phyloP scores from a whole-genome alignment of 1,140 invertebrate species.

The Microplitis mediator region DNA sequence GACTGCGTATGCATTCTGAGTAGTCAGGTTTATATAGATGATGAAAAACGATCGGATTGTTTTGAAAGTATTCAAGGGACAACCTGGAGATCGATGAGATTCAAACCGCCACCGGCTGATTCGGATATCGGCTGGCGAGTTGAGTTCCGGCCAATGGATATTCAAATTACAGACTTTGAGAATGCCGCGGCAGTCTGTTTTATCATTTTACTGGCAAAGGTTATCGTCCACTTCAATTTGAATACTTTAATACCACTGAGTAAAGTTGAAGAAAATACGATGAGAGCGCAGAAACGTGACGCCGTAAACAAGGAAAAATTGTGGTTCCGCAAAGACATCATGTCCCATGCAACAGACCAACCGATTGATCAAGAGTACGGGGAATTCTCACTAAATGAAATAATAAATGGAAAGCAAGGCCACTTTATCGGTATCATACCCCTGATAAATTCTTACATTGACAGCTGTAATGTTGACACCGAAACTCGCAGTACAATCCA shows the following conservation, averaged over 20 bases:
- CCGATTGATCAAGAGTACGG: slow-evolving; percentile 63
- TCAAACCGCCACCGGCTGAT: slow-evolving; percentile 95
- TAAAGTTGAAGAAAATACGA: slow-evolving; percentile 99
- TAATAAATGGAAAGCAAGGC: slow-evolving; percentile 93
- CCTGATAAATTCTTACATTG: slow-evolving; percentile 91
- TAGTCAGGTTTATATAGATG: slow-evolving; percentile 94
- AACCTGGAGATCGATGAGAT: slow-evolving; percentile 99
- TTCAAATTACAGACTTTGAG: slow-evolving; percentile 98
- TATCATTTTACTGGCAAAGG: slow-evolving; percentile 93
- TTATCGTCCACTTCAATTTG: slow-evolving; percentile 94
- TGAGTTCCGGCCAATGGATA: slow-evolving; percentile 98
- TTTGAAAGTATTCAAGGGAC: slow-evolving; percentile 99
- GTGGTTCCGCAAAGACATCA: slow-evolving; percentile 88
- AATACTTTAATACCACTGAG: slow-evolving; percentile 98
- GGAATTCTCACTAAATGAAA: slow-evolving; percentile 91
- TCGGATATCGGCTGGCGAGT: slow-evolving; percentile 98
- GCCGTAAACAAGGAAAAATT: slow-evolving; percentile 84
- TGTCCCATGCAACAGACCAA: slow-evolving; percentile 56
- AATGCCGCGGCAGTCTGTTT: slow-evolving; percentile 99
- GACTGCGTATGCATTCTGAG: slow-evolving; percentile 95
- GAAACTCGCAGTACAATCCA: slow-evolving; percentile 96
- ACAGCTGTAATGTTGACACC: slow-evolving; percentile 92
- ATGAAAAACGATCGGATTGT: slow-evolving; percentile 93
- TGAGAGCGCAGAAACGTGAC: slow-evolving; percentile 87
- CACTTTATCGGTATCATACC: slow-evolving; percentile 93